Base-by-base conservation (phyloP, 1,140 invertebrate genomes). In the Drosophila miranda region DNA sequence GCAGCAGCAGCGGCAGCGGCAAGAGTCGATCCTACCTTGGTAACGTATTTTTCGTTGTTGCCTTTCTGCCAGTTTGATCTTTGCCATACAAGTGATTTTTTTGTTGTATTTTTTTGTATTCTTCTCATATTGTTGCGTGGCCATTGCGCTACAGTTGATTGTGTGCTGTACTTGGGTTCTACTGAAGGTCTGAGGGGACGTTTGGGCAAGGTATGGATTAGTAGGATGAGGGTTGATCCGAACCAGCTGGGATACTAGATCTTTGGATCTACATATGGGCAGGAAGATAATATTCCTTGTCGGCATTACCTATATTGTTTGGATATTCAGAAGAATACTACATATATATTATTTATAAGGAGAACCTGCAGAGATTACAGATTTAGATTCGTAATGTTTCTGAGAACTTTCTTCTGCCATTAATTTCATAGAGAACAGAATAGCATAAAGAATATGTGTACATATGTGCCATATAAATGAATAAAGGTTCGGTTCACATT, bases 1-100 rank as follows among this genome's bases (percentile, higher is more conserved):
- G 53, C 51, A 64, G 70, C 72, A 50, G 7, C 26, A 42, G 61
- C 62, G 44, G 44, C 21, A 23, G 16, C 42, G 48, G 61, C 43
- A 60, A 55, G 61, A 51, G 75, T 55, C 41, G 66, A 52, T 30
- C 34, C 70, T 75, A 71, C 78, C 77, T 87, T 82, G 70, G 82
- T 87, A 81, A 84, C 81, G 81, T 81, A 78, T 87, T 87, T 81
- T 63, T 74, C 59, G 74, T 60, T 77, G 69, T 60, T 75, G 48
- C 42, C 67, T 75, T 75, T 74, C 81, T 84, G 81, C 76, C 73
- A 84, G 81, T 84, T 84, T 86, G 77, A 86, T 84, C 77, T 86
- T 86, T 84, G 81, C 81, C 81, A 84, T 84, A 81, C 80, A 86
- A 86, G 81, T 81, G 81, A 84, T 84, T 84, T 84, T 82, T 71